Conservation (phyloP, 2,113 vertebrate species). For the Prunella himalayana region DNA sequence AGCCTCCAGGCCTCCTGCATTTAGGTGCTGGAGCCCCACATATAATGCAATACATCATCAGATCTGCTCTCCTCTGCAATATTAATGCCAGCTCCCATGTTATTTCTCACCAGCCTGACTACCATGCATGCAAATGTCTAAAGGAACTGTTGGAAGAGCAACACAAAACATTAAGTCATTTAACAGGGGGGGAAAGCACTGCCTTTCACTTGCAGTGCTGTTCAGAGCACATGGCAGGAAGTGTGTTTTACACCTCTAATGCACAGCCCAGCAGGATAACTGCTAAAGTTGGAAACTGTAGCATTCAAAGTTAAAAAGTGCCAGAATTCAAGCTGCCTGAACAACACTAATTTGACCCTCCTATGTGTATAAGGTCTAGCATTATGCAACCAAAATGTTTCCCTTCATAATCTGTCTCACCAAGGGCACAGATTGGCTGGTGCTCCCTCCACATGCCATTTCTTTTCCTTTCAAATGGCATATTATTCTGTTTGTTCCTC, state of each 20-base stretch:
- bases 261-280: not conserved
- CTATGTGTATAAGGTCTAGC: not conserved
- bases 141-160: not conserved
- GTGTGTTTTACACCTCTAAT: not conserved
- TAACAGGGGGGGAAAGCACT: not conserved
- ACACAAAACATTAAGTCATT: not conserved
- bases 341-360: not conserved
- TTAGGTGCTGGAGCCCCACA: not conserved
- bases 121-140: not conserved
- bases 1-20: not conserved
- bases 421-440: not conserved
- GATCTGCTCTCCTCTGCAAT: constrained; percentile 15
- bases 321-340: not conserved
- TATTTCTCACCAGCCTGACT: not conserved
- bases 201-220: not conserved
- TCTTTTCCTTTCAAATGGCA: not conserved
- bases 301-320: not conserved
- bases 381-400: not conserved
- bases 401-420: not conserved
- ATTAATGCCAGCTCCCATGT: not conserved
- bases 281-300: not conserved
- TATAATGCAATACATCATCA: not conserved
- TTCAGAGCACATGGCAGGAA: not conserved
- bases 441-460: not conserved
- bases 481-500: not conserved